phyloP scores from a whole-genome alignment of 2,113 vertebrate species.

The Campylorhamphus procurvoides region DNA sequence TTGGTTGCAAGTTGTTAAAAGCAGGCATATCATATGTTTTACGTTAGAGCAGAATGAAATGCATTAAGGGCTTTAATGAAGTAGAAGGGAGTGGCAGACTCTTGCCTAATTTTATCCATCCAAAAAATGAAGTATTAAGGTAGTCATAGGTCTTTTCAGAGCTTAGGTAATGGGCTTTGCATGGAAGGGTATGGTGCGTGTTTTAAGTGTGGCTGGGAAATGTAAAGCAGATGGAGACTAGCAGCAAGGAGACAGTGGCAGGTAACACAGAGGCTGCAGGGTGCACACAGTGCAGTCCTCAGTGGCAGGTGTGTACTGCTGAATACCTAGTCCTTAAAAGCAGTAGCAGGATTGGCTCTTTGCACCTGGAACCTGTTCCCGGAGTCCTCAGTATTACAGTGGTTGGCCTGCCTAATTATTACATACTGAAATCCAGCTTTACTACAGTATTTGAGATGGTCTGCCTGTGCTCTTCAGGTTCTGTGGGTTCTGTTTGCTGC shows the following conservation, averaged over 20 bases:
- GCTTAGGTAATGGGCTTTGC: background rate
- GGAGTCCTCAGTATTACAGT: background rate
- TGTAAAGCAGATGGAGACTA: background rate
- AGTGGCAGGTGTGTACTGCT: background rate
- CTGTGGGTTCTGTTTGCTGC: background rate
- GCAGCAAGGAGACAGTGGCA: background rate
- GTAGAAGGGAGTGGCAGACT: background rate
- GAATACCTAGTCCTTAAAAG: background rate
- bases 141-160: background rate
- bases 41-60: background rate
- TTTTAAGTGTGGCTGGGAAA: background rate
- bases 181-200: background rate
- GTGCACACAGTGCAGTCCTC: fast-evolving
- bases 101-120: background rate
- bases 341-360: background rate
- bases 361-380: background rate
- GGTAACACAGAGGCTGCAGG: background rate
- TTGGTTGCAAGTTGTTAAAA: background rate
- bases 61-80: background rate
- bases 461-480: background rate
- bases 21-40: fast-evolving
- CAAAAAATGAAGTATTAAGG: background rate
- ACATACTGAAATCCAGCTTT: background rate
- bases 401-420: background rate
- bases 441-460: background rate